Evolutionary conservation across 2,797 vertebrate species (phyloP).

Genomic region (Prunella strophiata): DNA sequence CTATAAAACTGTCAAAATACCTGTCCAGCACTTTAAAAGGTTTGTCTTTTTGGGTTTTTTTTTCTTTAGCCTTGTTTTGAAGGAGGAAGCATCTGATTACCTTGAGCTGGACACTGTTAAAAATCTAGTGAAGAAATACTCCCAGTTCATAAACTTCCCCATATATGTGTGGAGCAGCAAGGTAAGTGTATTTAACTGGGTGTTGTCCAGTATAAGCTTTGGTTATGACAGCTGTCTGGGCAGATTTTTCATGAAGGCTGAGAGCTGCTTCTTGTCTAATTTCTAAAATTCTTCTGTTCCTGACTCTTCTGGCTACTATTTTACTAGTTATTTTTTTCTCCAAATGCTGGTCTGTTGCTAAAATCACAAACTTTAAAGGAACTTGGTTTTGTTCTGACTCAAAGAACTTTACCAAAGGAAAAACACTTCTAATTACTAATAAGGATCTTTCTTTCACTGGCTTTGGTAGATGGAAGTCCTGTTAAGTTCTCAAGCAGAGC

Average conservation of each 20-base stretch:
- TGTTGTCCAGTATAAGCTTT: fast-evolving
- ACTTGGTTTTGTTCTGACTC: background rate
- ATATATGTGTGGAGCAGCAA: conserved; percentile 99
- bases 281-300: background rate
- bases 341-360: background rate
- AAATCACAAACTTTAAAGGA: background rate
- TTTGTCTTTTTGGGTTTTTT: background rate
- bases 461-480: background rate
- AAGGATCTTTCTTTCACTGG: background rate
- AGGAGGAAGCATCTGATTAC: conserved; percentile 97
- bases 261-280: background rate
- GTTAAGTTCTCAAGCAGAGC: background rate
- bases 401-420: background rate
- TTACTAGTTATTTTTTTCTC: background rate
- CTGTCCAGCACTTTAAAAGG: background rate
- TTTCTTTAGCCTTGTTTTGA: conserved; percentile 88
- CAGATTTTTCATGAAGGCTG: background rate
- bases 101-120: conserved; percentile 98
- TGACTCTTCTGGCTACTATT: background rate
- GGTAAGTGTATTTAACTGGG: conserved; percentile 73
- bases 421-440: background rate
- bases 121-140: conserved; percentile 95
- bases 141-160: conserved; percentile 99
- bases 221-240: background rate
- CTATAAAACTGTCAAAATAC: background rate